Conservation (phyloP, 92 coral and sea anemone genomes). For the Epizoanthus stellaris region DNA sequence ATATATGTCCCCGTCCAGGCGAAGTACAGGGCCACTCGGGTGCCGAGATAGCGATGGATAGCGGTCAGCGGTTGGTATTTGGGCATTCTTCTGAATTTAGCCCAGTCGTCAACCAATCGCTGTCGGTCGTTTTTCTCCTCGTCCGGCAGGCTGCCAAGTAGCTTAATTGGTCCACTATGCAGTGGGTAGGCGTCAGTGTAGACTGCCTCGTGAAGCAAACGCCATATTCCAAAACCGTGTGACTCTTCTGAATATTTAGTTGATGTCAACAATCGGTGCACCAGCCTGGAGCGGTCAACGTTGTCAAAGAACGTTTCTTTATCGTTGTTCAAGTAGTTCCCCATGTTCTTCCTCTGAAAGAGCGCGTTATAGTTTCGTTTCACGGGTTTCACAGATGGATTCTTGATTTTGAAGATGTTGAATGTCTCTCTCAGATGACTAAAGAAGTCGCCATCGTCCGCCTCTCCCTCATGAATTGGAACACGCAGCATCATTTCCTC, state of each 20-base stretch:
- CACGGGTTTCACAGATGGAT: slow-evolving; percentile 23
- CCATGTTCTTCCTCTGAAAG: neutral
- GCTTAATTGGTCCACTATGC: slow-evolving; percentile 52
- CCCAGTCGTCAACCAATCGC: slow-evolving; percentile 63
- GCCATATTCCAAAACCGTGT: slow-evolving; percentile 53
- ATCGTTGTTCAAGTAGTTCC: neutral
- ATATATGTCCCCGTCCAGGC: slow-evolving; percentile 66
- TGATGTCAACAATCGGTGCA: slow-evolving; percentile 48
- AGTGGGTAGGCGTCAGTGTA: slow-evolving; percentile 55
- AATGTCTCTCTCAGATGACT: neutral
- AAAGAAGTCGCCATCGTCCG: neutral
- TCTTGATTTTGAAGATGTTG: slow-evolving; percentile 18
- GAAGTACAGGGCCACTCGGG: slow-evolving; percentile 59
- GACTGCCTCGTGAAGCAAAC: slow-evolving; percentile 47
- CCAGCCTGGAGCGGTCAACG: slow-evolving; percentile 60
- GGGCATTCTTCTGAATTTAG: slow-evolving; percentile 32
- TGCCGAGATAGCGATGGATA: slow-evolving; percentile 54
- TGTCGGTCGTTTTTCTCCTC: slow-evolving; percentile 50
- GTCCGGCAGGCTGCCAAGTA: neutral
- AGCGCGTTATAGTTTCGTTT: slow-evolving; percentile 9
- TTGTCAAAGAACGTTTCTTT: slow-evolving; percentile 45
- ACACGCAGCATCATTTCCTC: slow-evolving; percentile 24
- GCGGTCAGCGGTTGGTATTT: slow-evolving; percentile 63
- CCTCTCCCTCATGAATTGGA: neutral
- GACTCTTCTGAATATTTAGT: slow-evolving; percentile 41